These are phyloP conservation scores for Penaeus chinensis DNA, from an alignment of 1,140 invertebrate species.

Conservation along the genomic window DNA sequence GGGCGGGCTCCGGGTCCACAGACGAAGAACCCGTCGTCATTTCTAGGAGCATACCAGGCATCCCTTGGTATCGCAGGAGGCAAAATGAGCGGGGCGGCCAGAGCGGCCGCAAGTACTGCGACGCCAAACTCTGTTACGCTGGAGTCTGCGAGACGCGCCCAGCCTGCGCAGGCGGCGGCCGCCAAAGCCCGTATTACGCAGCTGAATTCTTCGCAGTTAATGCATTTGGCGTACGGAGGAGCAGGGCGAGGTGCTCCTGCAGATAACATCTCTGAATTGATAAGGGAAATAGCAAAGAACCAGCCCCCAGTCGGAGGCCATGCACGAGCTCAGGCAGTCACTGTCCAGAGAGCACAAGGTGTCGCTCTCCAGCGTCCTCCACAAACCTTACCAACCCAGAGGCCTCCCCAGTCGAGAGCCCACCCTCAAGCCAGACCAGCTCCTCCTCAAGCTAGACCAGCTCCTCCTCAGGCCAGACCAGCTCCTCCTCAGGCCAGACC, in stretches of 20 bases:
- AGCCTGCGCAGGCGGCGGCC: not conserved
- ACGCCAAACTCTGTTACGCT: not conserved
- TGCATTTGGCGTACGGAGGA: constrained; percentile 47
- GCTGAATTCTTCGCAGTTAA: constrained; percentile 47
- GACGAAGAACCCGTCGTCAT: constrained; percentile 20
- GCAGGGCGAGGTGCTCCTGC: not conserved
- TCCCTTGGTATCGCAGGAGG: constrained; percentile 26
- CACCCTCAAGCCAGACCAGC: too few relatives aligned
- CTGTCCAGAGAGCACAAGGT: too few relatives aligned
- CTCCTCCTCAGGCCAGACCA: too few relatives aligned
- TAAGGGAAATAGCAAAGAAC: constrained; percentile 29
- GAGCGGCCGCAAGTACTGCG: not conserved
- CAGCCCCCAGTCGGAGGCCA: not conserved
- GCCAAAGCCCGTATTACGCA: constrained; percentile 24
- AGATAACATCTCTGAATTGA: constrained; percentile 34
- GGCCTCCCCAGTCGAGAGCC: too few relatives aligned
- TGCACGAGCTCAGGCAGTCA: too few relatives aligned
- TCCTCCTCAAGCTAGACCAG: too few relatives aligned
- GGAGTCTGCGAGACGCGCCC: not conserved
- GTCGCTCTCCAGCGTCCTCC: too few relatives aligned
- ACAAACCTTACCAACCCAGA: too few relatives aligned
- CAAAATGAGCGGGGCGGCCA: constrained; percentile 1
- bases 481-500: too few relatives aligned
- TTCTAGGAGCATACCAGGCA: constrained; percentile 33
- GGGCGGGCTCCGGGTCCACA: not conserved